Evolutionary conservation across 2,888 invertebrate genomes (phyloP).

Genomic region (Hydraecia micacea): DNA sequence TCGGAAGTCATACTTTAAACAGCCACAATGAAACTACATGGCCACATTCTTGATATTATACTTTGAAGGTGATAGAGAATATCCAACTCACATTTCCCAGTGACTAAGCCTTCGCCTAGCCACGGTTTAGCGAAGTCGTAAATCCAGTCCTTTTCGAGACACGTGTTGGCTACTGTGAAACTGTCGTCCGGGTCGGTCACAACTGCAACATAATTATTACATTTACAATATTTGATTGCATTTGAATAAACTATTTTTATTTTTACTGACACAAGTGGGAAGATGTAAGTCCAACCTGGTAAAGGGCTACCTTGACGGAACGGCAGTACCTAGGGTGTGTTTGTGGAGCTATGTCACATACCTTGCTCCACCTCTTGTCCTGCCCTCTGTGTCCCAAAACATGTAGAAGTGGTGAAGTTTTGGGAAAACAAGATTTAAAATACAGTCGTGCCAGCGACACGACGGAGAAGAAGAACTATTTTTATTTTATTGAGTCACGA

Average conservation of each 20-base stretch:
- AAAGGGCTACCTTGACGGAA: too few relatives aligned
- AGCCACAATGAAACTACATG: background rate
- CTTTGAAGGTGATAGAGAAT: background rate
- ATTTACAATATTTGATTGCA: background rate
- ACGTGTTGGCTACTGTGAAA: slow-evolving; percentile 79
- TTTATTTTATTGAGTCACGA: too few relatives aligned
- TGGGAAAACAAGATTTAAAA: too few relatives aligned
- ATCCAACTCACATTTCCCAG: slow-evolving; percentile 75
- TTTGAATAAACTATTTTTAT: background rate
- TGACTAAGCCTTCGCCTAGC: slow-evolving; percentile 84
- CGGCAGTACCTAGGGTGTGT: too few relatives aligned
- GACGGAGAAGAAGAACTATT: too few relatives aligned
- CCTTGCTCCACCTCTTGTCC: too few relatives aligned
- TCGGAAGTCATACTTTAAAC: background rate
- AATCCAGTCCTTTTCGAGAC: slow-evolving; percentile 80
- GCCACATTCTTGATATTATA: background rate
- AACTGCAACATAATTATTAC: slow-evolving; percentile 69
- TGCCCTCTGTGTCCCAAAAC: too few relatives aligned
- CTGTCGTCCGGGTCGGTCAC: slow-evolving; percentile 84
- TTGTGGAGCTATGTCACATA: too few relatives aligned
- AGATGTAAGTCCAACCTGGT: too few relatives aligned
- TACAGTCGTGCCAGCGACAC: too few relatives aligned
- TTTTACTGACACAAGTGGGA: background rate
- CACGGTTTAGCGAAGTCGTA: slow-evolving; percentile 85
- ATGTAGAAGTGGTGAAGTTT: too few relatives aligned